phyloP scores from a whole-genome alignment of 2,797 vertebrate species.

The Sitta carolinensis region DNA sequence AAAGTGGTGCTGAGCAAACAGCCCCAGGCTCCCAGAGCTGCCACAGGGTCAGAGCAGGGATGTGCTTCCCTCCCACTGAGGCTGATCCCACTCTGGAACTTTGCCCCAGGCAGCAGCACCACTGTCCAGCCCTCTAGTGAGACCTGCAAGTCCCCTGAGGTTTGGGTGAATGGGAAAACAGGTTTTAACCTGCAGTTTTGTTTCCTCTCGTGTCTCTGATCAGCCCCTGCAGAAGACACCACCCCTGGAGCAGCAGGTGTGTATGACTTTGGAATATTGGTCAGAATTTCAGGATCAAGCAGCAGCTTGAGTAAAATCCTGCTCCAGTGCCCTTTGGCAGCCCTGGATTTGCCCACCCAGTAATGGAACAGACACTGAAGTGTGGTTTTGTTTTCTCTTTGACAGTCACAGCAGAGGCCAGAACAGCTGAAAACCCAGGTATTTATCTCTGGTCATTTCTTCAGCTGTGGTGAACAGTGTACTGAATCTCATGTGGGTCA shows the following conservation, averaged over 20 bases:
- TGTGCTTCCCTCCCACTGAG: not conserved
- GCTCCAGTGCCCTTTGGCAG: not conserved
- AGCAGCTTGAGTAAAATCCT: not conserved
- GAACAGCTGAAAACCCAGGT: not conserved
- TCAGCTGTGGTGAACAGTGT: not conserved
- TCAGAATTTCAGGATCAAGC: not conserved
- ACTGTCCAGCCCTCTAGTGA: fast-evolving
- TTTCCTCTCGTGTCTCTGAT: not conserved
- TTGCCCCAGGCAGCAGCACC: not conserved
- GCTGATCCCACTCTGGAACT: not conserved
- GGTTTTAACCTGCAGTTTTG: not conserved
- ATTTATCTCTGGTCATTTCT: not conserved
- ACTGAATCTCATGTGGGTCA: fast-evolving
- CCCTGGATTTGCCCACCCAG: not conserved
- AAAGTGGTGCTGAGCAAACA: fast-evolving
- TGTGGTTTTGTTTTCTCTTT: not conserved
- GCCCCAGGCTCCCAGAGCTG: not conserved
- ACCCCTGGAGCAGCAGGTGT: not conserved
- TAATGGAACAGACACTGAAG: not conserved
- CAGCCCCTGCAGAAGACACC: not conserved
- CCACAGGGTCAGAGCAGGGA: not conserved
- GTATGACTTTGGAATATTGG: fast-evolving
- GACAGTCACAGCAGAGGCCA: fast-evolving
- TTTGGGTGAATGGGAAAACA: fast-evolving
- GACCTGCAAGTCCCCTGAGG: not conserved